Evolutionary conservation across 2,888 invertebrate species (phyloP).

Genomic region (Phytoseiulus persimilis): DNA sequence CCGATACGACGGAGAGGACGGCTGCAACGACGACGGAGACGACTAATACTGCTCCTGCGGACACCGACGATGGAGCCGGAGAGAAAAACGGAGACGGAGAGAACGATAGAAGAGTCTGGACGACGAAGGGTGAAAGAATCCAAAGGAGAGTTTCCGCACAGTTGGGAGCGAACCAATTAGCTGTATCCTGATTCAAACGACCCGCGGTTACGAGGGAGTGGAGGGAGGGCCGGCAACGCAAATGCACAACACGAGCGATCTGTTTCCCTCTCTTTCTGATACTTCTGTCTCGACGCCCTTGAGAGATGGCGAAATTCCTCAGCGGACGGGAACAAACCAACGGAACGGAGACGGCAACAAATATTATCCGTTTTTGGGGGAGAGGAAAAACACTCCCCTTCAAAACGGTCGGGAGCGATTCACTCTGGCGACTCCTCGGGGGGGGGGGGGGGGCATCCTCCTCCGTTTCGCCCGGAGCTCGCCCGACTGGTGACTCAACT

Average conservation of each 20-base stretch:
- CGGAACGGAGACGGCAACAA: no score
- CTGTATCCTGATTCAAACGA: background rate
- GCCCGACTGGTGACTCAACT: no score
- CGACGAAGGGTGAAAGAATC: background rate
- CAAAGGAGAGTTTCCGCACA: background rate
- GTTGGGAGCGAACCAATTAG: background rate
- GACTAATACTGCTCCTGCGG: background rate
- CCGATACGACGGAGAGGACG: background rate
- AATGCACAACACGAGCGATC: background rate
- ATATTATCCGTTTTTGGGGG: no score
- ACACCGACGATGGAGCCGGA: background rate
- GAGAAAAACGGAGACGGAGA: background rate
- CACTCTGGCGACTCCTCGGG: no score
- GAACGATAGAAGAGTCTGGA: no score
- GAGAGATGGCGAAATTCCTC: background rate
- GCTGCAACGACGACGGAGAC: background rate
- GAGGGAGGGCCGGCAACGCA: background rate
- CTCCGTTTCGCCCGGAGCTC: no score
- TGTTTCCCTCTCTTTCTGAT: background rate
- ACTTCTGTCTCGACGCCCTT: background rate
- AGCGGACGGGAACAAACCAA: background rate
- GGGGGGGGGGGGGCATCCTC: no score
- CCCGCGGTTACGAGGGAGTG: background rate
- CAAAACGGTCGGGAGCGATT: no score
- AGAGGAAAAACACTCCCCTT: no score